Evolutionary conservation across 2,888 invertebrate species (phyloP).

Genomic region (Creontiades dilutus): DNA sequence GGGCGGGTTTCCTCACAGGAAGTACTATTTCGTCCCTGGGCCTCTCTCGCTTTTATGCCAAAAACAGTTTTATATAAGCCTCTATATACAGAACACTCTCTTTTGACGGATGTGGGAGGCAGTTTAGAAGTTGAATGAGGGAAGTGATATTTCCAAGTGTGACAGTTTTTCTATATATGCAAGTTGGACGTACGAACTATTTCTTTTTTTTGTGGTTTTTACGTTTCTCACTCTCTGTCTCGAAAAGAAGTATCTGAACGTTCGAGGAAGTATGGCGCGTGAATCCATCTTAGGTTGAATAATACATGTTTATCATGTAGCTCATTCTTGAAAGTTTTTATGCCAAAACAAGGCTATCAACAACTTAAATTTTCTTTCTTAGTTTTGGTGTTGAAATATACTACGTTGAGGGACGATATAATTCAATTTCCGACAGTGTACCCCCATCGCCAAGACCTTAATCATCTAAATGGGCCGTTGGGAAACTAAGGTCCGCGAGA

Average conservation of each 20-base stretch:
- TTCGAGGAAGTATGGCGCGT: not conserved
- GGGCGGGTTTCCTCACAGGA: conserved; percentile 48
- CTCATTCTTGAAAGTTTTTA: too few species aligned
- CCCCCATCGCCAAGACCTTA: too few species aligned
- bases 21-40: conserved; percentile 58
- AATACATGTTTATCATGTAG: not conserved
- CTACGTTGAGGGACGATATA: too few species aligned
- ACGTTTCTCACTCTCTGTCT: not conserved
- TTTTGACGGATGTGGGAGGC: conserved; percentile 65
- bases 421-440: too few species aligned
- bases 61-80: conserved; percentile 60
- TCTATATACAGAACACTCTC: conserved; percentile 50
- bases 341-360: too few species aligned
- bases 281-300: not conserved
- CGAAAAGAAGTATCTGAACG: not conserved
- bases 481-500: too few species aligned
- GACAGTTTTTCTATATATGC: conserved; percentile 50
- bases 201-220: not conserved
- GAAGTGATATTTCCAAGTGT: conserved; percentile 63
- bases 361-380: too few species aligned
- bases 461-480: too few species aligned
- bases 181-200: not conserved
- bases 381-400: too few species aligned
- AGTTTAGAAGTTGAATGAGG: conserved; percentile 66
- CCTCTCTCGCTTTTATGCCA: conserved; percentile 62